Base-by-base conservation (phyloP, 1,140 invertebrate species). In the Oedothorax gibbosus region DNA sequence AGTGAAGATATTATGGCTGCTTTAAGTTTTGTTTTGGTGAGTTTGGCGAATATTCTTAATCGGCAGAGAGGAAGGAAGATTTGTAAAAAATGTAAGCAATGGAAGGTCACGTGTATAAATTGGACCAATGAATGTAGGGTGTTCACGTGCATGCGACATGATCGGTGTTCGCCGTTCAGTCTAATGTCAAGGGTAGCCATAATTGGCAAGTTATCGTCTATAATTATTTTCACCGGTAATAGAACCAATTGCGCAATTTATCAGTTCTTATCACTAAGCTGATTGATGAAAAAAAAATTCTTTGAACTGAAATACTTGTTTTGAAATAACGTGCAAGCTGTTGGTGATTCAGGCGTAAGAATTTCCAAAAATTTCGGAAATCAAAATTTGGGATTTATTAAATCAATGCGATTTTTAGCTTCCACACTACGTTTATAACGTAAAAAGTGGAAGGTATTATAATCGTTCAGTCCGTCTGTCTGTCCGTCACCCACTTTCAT, bases 131-230 rank as follows among this genome's bases (percentile, higher is more conserved):
- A 84, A 14, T 20, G 51, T 15, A 18, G 11, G 11, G 6, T 84
- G 81, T 73, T 84, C 81, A 84, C 81, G 81, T 84, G 81, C 62
- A 51, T 60, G 18, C n/a, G 53, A 62, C 81, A 84, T 84, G 81
- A 84, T 84, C 71, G 15, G 9, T 54, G 7, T 56, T 75, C 64
- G 72, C 81, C 62, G 69, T 64, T 50, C 66, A 15, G 81, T 84
- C 69, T 65, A 51, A 9, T 0, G 6, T 12, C 15, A 2, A 35
- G 62, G 60, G 51, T 75, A 64, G 14, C 81, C 60, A 66, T 14
- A 68, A 54, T 64, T 76, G 60, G 60, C 71, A 51, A 64, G 6
- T 15, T 66, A 64, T 18, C n/a, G 2, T 20, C 49, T 20, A 54
- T 3, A 15, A 21, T 0, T 6, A 50, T 21, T n/a, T 20, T 21